Evolutionary conservation across 92 coral and sea anemone genomes (phyloP), one percentile per base, ranked within the genome.

Genomic region (Phenganax subtilis): DNA sequence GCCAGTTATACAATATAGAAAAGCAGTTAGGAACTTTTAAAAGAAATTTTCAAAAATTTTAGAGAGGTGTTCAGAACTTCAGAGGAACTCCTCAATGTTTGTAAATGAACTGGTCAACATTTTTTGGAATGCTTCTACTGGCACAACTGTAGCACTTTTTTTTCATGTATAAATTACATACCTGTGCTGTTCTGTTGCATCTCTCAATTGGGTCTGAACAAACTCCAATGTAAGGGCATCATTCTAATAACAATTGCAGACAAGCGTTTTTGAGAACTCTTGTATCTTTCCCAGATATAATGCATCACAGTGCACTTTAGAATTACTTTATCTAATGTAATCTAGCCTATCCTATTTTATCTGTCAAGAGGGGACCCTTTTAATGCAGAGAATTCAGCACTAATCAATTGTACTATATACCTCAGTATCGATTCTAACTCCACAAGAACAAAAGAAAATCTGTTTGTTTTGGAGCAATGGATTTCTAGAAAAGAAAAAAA

Each of bases 391-490:
- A 37, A 37, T 37, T 37, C 0, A 37, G 47, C 47, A 37, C 2
- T 37, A 37, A 37, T 37, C 9, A 20, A 11, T 37, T 4, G 29
- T 1, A 7, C 11, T 29, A 77, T 89, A 56, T 75, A 93, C 97
- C 90, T 94, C 92, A 9, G 98, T 94, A 76, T 94, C 96, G 75
- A 94, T 89, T 72, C 98, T 85, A 47, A 90, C 51, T 81, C 98
- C 98, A 88, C 97, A 94, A 29, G 90, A 82, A 86, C 98, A 94
- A 68, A 92, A 94, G 27, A 94, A 87, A 14, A 94, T 88, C 80
- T 94, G 98, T 82, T 92, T 91, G 84, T 94, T 90, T 79, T 94
- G 98, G 58, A 80, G 89, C 58, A 94, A 87, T 69, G 97, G 89
- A 69, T 88, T 91, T 55, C 98, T 93, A 84, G 27, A 66, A 16